phyloP scores from a whole-genome alignment of 2,888 invertebrate species.

The Sylvicola cinctus region DNA sequence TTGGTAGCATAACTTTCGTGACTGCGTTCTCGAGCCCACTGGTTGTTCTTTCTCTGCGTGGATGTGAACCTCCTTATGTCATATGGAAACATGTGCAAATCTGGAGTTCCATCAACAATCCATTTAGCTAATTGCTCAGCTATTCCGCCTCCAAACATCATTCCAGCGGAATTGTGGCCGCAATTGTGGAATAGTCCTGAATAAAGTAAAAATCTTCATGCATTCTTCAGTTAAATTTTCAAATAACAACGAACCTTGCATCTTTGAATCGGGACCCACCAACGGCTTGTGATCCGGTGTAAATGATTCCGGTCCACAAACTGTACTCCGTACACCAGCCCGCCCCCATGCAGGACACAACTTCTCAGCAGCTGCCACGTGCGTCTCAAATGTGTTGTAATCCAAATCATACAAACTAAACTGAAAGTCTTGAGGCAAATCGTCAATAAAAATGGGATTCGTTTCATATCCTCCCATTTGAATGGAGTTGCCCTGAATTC shows the following conservation, averaged over 20 bases:
- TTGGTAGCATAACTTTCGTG: slow-evolving; percentile 83
- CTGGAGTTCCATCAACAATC: slow-evolving; percentile 65
- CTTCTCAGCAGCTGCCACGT: slow-evolving; percentile 47
- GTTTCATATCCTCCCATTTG: slow-evolving; percentile 74
- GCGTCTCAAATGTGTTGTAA: slow-evolving; percentile 63
- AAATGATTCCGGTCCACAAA: slow-evolving; percentile 82
- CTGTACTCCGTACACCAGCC: slow-evolving; percentile 64
- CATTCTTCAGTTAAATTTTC: neutral
- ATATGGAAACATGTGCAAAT: slow-evolving; percentile 66
- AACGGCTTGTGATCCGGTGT: slow-evolving; percentile 82
- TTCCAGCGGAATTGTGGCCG: slow-evolving; percentile 79
- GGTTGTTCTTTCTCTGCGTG: slow-evolving; percentile 41
- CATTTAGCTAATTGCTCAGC: slow-evolving; percentile 70
- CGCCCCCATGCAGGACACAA: slow-evolving; percentile 53
- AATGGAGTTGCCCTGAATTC: slow-evolving; percentile 65
- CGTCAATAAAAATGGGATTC: slow-evolving; percentile 62
- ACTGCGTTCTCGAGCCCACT: slow-evolving; percentile 63
- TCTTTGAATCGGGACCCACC: slow-evolving; percentile 52
- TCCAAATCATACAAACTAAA: slow-evolving; percentile 75
- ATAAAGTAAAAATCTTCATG: neutral
- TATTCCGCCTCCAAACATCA: slow-evolving; percentile 81
- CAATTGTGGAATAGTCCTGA: slow-evolving; percentile 63
- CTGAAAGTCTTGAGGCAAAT: slow-evolving; percentile 54
- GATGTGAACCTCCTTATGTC: slow-evolving; percentile 69
- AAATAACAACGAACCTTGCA: slow-evolving; percentile 24